Conservation (phyloP, 2,888 invertebrate genomes). For the Phalangium opilio region DNA sequence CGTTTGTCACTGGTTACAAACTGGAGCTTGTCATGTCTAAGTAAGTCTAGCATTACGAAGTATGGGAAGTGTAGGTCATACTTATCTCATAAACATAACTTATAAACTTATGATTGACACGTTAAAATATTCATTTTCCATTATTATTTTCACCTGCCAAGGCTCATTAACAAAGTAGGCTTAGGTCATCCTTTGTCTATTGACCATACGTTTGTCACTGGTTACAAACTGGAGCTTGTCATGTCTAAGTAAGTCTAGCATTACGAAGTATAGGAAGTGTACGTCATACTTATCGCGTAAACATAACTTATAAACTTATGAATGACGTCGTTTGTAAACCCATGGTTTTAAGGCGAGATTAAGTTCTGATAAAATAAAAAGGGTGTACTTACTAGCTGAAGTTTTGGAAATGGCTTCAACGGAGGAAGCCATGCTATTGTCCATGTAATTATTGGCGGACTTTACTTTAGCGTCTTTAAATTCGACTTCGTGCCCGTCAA, state of each 20-base stretch:
- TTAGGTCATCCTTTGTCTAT: not conserved
- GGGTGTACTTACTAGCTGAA: conserved; percentile 31
- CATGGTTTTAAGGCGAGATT: too few species aligned
- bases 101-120: not conserved
- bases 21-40: not conserved
- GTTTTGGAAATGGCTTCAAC: conserved; percentile 30
- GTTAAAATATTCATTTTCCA: too few species aligned
- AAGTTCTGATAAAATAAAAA: not conserved
- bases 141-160: not conserved
- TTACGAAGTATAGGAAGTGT: too few species aligned
- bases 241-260: not conserved
- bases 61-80: too few species aligned
- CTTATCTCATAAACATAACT: too few species aligned
- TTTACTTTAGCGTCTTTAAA: conserved; percentile 38
- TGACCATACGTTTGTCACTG: not conserved
- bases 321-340: not conserved
- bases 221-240: not conserved
- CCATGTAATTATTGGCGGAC: conserved; percentile 27
- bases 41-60: too few species aligned
- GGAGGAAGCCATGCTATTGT: conserved; percentile 18
- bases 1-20: not conserved
- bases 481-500: conserved; percentile 47
- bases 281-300: too few species aligned
- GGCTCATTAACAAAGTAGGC: not conserved
- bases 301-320: not conserved